phyloP scores from a whole-genome alignment of 35 echinoderm and acorn worm species.

The Heliocidaris erythrogramma region DNA sequence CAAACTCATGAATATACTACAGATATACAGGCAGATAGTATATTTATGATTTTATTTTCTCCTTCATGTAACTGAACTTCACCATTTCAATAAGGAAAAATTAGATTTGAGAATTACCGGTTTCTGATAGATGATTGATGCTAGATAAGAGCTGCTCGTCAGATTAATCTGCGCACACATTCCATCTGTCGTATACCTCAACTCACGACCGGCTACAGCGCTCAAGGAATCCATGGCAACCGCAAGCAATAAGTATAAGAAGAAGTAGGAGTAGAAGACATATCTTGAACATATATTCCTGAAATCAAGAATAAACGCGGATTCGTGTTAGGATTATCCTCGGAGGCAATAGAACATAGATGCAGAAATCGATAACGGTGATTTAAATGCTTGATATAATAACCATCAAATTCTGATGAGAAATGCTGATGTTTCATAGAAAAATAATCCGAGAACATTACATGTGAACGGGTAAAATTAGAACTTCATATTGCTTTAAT shows the following conservation, averaged over 20 bases:
- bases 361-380: background rate
- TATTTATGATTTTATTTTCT: too few relatives aligned
- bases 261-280: background rate
- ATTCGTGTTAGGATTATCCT: background rate
- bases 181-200: background rate
- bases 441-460: background rate
- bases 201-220: background rate
- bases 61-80: background rate
- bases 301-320: background rate
- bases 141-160: background rate
- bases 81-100: background rate
- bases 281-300: background rate
- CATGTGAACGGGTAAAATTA: too few relatives aligned
- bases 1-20: too few relatives aligned
- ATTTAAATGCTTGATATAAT: background rate
- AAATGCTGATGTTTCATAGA: background rate
- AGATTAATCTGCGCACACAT: background rate
- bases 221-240: constrained; percentile 6
- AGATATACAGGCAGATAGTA: too few relatives aligned
- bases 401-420: too few relatives aligned
- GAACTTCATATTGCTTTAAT: too few relatives aligned
- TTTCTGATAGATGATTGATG: background rate
- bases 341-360: background rate
- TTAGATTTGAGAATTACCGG: background rate
- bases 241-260: background rate